A percentile compares a stretch with the other conserved stretches of the same genome.
These are phyloP conservation scores for Lasioglossum albipes DNA, from an alignment of 1,140 invertebrate species.

Conservation along the genomic window DNA sequence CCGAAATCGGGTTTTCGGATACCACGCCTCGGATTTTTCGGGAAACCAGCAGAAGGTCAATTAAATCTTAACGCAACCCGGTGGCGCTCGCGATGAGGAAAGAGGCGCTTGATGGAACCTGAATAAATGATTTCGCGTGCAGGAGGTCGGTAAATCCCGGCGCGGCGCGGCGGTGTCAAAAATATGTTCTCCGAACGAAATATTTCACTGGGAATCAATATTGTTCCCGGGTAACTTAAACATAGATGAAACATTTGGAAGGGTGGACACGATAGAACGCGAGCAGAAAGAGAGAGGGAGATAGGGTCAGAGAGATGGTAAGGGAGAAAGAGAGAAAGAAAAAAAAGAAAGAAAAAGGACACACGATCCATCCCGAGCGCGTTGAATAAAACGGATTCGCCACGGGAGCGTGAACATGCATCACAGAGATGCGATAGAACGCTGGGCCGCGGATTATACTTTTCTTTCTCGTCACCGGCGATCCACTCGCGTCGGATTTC, in stretches of 20 bases:
- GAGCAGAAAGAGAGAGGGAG: too few species aligned
- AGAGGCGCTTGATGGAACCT: not conserved
- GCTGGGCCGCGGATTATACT: slow-evolving; percentile 32
- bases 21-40: too few species aligned
- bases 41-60: not conserved
- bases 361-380: not conserved
- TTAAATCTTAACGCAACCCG: not conserved
- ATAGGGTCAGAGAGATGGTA: too few species aligned
- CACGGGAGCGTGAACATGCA: slow-evolving; percentile 33
- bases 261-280: not conserved
- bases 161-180: not conserved
- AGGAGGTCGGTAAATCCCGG: not conserved
- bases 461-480: slow-evolving; percentile 34
- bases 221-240: slow-evolving; percentile 18
- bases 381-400: slow-evolving; percentile 43
- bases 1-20: too few species aligned
- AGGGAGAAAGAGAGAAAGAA: not conserved
- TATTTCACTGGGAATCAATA: slow-evolving; percentile 30
- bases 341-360: not conserved
- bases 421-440: slow-evolving; percentile 30
- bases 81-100: not conserved
- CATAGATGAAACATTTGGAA: slow-evolving; percentile 4
- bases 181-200: slow-evolving; percentile 4
- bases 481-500: slow-evolving; percentile 50
- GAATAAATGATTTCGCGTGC: not conserved